Base-by-base conservation (phyloP, 2,797 vertebrate species). In the Enteromius thamalakanensis region DNA sequence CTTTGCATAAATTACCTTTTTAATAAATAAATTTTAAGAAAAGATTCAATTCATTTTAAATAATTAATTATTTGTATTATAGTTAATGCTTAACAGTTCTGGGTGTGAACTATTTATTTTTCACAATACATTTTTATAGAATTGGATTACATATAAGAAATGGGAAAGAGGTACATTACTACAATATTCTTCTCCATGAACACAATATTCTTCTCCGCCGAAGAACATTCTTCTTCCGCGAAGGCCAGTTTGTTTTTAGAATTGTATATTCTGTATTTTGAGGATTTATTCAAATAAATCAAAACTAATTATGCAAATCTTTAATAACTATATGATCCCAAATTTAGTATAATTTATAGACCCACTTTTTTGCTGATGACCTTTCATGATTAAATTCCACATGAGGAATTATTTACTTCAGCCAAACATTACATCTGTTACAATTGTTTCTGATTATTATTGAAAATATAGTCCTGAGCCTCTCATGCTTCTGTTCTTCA, bases 361-460 rank as follows among this genome's bases (percentile, higher is more conserved):
- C 71, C 71, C n/a, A 4, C 2, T 11, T 37, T 55, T 55, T 55
- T 55, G 29, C 47, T 53, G 19, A 3, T 53, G 29, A 76, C 51
- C 51, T 40, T 76, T 76, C 12, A 58, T 58, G 14, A 60, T 40
- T 58, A 40, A 37, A 58, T 58, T 58, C 51, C 51, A 76, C 26
- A 51, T 32, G 47, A 10, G 6, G 34, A 53, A 53, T 34, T 3
- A 49, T 32, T 74, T 32, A 58, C 21, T 76, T 76, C 15, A 58
- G 72, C 49, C 8, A 37, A 55, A 23, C n/a, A 1, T 76, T 4
- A 19, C 34, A 76, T 6, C 11, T n/a, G 34, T 26, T 76, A 58
- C 21, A 15, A 26, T 42, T 60, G 12, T 42, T 37, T 14, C 26
- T 1, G 12, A 58, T 60, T 76, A 60, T 76, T 60, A 34, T 15